phyloP scores from a whole-genome alignment of 1,140 invertebrate species.

The Caenorhabditis brenneri region DNA sequence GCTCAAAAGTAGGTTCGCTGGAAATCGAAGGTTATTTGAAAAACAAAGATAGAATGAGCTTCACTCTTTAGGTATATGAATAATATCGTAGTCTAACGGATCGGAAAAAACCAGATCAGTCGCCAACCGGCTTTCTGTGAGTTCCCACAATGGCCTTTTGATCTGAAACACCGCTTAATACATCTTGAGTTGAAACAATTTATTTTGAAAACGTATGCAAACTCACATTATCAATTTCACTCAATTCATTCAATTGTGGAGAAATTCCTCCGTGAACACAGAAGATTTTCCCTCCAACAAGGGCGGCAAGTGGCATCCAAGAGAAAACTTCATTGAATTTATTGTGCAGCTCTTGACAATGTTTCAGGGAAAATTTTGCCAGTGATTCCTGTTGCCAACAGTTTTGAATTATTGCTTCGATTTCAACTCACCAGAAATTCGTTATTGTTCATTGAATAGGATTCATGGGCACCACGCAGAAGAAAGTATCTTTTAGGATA shows the following conservation, averaged over 20 bases:
- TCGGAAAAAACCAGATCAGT: neutral
- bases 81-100: neutral
- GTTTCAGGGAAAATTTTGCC: neutral
- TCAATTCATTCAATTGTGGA: neutral
- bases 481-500: neutral
- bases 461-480: neutral
- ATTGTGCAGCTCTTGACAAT: neutral
- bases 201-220: no score
- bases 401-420: neutral
- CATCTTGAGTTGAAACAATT: neutral
- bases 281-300: conserved; percentile 48
- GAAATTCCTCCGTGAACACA: conserved; percentile 54
- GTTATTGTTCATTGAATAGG: neutral
- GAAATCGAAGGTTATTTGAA: neutral
- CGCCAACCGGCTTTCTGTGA: neutral
- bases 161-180: neutral
- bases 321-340: conserved; percentile 45
- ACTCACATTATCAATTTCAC: neutral
- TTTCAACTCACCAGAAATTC: neutral
- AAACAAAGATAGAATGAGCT: no score
- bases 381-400: neutral
- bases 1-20: neutral
- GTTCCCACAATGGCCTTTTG: neutral
- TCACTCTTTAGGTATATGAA: neutral
- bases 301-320: conserved; percentile 46